Percentiles rank a stretch among this genome's conserved stretches.
Evolutionary conservation across 2,797 vertebrate genomes (phyloP).

Genomic region (Coilia nasus): DNA sequence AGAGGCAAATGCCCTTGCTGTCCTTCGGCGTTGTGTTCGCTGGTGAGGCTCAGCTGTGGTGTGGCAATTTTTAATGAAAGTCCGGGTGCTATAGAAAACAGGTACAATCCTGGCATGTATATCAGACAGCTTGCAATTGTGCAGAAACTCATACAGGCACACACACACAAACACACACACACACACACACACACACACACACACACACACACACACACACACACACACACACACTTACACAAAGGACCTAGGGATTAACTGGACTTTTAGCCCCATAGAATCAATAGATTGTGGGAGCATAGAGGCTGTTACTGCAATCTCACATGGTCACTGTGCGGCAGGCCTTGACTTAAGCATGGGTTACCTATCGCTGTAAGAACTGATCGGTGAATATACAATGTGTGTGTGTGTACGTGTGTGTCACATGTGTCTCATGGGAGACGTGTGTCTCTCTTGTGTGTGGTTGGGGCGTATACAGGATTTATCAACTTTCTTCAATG

Average conservation of each 20-base stretch:
- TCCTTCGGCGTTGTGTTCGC: constrained; percentile 72
- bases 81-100: constrained; percentile 81
- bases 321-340: not conserved
- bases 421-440: too few relatives aligned
- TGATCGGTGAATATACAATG: not conserved
- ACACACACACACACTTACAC: constrained; percentile 5
- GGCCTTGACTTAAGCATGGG: not conserved
- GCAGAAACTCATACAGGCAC: constrained; percentile 35
- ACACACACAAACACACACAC: not conserved
- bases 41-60: constrained; percentile 79
- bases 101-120: constrained; percentile 79
- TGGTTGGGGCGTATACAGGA: not conserved
- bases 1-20: constrained; percentile 83
- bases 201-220: not conserved
- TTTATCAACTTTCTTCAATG: too few relatives aligned
- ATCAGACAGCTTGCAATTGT: constrained; percentile 77
- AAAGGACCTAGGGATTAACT: not conserved
- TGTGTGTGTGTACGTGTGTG: constrained; percentile 24
- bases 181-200: not conserved
- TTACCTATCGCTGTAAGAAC: not conserved
- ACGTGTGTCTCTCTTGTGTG: not conserved
- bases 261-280: not conserved
- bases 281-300: not conserved
- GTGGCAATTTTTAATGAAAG: constrained; percentile 81
- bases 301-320: not conserved